Evolutionary conservation across 2,113 vertebrate species (phyloP).

Genomic region (Dicerorhinus sumatrensis): DNA sequence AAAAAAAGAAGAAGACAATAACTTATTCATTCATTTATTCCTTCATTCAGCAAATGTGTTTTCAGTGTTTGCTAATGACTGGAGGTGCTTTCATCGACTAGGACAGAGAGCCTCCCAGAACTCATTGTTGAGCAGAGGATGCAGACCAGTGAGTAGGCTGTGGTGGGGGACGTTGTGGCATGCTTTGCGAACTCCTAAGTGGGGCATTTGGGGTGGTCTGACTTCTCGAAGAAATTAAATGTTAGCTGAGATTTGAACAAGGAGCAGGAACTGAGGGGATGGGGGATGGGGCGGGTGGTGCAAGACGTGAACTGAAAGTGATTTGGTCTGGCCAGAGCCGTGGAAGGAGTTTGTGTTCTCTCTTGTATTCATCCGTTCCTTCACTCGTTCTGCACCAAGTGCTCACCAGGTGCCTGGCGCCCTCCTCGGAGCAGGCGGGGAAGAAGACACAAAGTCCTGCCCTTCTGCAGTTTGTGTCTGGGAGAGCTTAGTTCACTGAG

Average conservation of each 20-base stretch:
- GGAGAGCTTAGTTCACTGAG: neutral
- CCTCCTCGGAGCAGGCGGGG: neutral
- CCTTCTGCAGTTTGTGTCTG: neutral
- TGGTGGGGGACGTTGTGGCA: too few species aligned
- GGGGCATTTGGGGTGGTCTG: neutral
- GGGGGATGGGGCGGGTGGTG: neutral
- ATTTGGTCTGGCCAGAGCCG: neutral
- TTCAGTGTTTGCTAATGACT: neutral
- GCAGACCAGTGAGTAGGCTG: neutral
- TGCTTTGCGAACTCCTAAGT: neutral
- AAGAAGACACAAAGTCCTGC: neutral
- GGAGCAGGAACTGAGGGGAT: neutral
- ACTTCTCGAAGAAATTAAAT: neutral
- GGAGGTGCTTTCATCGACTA: neutral
- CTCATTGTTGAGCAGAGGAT: neutral
- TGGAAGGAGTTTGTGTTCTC: neutral
- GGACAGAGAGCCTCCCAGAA: neutral
- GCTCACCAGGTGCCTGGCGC: accelerated
- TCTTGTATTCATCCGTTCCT: neutral
- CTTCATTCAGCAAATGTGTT: neutral
- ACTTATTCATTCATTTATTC: neutral
- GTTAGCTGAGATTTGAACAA: neutral
- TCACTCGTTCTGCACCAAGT: neutral
- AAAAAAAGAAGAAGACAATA: neutral
- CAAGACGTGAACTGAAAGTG: neutral